Base-by-base conservation (phyloP, 2,888 invertebrate species). In the Dynastes tityus region DNA sequence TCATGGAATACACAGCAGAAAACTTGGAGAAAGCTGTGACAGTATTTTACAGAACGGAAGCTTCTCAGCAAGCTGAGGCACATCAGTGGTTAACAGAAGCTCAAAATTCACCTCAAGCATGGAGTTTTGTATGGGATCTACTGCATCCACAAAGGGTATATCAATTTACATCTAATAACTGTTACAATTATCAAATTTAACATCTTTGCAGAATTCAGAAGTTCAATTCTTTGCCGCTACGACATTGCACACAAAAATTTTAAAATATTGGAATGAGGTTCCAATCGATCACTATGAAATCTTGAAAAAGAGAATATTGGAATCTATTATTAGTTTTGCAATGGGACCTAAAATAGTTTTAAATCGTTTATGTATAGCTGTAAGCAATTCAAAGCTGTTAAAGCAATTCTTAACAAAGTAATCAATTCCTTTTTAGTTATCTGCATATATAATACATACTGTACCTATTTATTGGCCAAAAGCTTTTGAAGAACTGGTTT, bases 161-260 rank as follows among this genome's bases (percentile, higher is more conserved):
- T 45, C 13, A 9, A n/a, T 6, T 16, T n/a, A n/a, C 49, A 67
- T 55, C 2, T 64, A n/a, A 9, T 51, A 11, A 9, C 45, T 29
- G 2, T 9, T 16, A 13, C 2, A 68, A 68, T 45, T 29, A n/a
- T 61, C 6, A 29, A n/a, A 29, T 67, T n/a, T 4, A 11, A 13
- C 32, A 6, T 78, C 71, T 45, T 82, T 81, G 4, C 87, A 97
- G 96, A 91, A 92, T 77, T 93, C 94, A 82, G 97, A 97, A 90
- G 95, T 97, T 49, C 97, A 98, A 88, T 98, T 97, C 89, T 98
- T 96, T 91, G 98, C 95, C 77, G 98, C 98, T 3, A 95, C 95
- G 68, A 97, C 97, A 37, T 89, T 98, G 29, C 96, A 98, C 85
- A 93, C 94, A 0, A 98, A 98, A 88, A 92, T 98, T 73, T 92